Conservation (phyloP, 64 coral and sea anemone genomes). For the Anthopleura sola region DNA sequence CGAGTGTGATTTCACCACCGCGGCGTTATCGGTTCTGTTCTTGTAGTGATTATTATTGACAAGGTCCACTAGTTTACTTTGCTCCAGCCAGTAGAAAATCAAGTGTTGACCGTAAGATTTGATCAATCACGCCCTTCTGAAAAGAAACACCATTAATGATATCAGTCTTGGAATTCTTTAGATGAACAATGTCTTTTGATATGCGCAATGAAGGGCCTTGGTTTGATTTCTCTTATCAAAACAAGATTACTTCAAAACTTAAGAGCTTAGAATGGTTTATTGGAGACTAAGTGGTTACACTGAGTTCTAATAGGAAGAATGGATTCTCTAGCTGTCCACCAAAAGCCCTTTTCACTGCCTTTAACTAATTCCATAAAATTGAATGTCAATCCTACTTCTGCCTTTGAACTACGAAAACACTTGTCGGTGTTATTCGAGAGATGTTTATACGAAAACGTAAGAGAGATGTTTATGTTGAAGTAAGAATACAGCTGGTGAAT, state of each 20-base stretch:
- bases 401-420: neutral
- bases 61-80: neutral
- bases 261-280: neutral
- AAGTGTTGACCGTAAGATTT: neutral
- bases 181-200: neutral
- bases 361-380: neutral
- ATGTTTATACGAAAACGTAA: neutral
- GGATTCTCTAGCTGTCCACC: neutral
- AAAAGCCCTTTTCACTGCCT: neutral
- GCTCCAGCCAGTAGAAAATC: neutral
- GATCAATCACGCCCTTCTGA: neutral
- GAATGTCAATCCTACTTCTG: neutral
- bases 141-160: neutral
- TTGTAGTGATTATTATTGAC: neutral
- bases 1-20: no score
- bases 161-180: neutral
- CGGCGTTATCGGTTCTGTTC: neutral
- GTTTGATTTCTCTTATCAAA: neutral
- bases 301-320: neutral
- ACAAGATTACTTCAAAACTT: conserved; percentile 1
- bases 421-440: neutral
- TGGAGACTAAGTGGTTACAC: neutral
- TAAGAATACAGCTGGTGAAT: neutral
- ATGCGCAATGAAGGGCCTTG: neutral
- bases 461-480: neutral